These are phyloP conservation scores for Epinephelus lanceolatus DNA, from an alignment of 2,113 vertebrate species.

Conservation along the genomic window DNA sequence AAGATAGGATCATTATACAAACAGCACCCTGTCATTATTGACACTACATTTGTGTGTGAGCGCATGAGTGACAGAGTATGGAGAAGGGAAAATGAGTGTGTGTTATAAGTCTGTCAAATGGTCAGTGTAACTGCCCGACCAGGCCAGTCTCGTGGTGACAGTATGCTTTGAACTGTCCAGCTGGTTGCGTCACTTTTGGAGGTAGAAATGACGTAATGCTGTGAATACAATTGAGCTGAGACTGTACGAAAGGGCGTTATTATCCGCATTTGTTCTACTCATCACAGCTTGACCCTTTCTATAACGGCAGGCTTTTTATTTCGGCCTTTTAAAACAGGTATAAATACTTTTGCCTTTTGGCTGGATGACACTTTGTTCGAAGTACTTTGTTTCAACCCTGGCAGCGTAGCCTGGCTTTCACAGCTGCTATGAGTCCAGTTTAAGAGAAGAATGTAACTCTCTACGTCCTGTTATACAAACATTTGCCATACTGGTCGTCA, in stretches of 20 bases:
- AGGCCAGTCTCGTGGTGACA: neutral
- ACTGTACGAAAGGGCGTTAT: neutral
- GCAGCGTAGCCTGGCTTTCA: neutral
- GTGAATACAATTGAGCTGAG: neutral
- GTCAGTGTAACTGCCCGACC: constrained; percentile 5
- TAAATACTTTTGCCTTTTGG: neutral
- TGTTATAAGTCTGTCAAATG: constrained; percentile 36
- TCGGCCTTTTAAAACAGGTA: neutral
- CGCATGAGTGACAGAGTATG: constrained; percentile 26
- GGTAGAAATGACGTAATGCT: neutral
- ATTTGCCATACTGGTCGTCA: no score
- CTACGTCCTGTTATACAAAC: neutral
- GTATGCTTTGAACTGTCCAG: neutral
- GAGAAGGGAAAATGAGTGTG: constrained; percentile 9
- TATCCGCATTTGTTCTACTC: neutral
- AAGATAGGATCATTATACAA: constrained; percentile 75
- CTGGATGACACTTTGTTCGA: neutral
- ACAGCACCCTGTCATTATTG: constrained; percentile 66
- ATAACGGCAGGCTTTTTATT: neutral
- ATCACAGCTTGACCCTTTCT: neutral
- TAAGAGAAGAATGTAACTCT: neutral
- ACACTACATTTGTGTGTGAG: constrained; percentile 53
- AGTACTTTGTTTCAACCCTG: neutral
- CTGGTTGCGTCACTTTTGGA: neutral
- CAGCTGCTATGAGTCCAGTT: neutral